These are phyloP conservation scores for Odontophorus gujanensis DNA, from an alignment of 2,113 vertebrate genomes.

Conservation along the genomic window DNA sequence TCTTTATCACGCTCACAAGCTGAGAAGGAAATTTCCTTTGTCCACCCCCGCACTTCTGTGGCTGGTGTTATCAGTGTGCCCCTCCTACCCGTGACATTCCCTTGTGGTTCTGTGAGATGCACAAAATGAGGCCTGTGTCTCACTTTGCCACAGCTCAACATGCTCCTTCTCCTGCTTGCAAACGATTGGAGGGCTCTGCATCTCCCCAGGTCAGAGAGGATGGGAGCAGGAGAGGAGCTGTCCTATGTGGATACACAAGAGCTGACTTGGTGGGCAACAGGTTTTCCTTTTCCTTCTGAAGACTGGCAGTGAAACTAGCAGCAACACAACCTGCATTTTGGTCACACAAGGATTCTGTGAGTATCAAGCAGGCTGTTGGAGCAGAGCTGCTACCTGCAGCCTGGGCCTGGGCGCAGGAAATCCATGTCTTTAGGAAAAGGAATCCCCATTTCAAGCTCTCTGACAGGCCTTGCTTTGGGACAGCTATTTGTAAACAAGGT, in stretches of 20 bases:
- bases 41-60: neutral
- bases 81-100: neutral
- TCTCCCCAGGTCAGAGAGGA: neutral
- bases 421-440: neutral
- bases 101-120: neutral
- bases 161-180: neutral
- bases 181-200: neutral
- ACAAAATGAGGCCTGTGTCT: neutral
- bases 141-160: neutral
- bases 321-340: neutral
- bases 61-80: constrained; percentile 11
- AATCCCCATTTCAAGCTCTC: neutral
- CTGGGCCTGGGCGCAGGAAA: neutral
- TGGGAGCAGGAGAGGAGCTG: neutral
- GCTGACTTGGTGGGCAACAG: neutral
- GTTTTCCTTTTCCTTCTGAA: neutral
- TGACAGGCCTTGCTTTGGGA: neutral
- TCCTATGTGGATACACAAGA: neutral
- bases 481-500: neutral
- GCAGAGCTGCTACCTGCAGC: neutral
- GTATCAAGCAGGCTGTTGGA: neutral
- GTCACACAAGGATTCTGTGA: neutral
- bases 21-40: constrained; percentile 44
- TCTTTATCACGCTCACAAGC: constrained; percentile 30
- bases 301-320: neutral